Conservation (phyloP, 2,888 invertebrate species). For the Xestia ashworthii region DNA sequence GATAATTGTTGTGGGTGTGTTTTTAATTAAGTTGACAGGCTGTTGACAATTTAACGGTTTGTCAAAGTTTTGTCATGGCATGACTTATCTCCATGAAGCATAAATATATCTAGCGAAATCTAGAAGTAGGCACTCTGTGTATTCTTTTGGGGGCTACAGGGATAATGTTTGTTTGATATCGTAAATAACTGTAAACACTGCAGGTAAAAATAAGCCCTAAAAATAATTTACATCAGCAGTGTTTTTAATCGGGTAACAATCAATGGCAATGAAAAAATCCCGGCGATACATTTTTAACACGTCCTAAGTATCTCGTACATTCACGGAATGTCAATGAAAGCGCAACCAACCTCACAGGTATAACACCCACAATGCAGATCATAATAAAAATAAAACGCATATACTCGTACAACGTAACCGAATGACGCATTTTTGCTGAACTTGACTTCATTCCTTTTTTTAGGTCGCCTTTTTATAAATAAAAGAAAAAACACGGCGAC, state of each 20-base stretch:
- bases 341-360: neutral
- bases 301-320: constrained; percentile 30
- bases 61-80: neutral
- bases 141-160: neutral
- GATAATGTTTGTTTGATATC: neutral
- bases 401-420: constrained; percentile 53
- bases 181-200: neutral
- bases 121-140: neutral
- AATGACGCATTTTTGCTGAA: constrained; percentile 77
- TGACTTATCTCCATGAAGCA: neutral
- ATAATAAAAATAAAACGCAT: constrained; percentile 58
- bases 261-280: neutral
- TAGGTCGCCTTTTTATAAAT: constrained; percentile 71
- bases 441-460: constrained; percentile 82
- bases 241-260: constrained; percentile 1
- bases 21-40: constrained; percentile 6
- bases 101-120: neutral
- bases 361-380: constrained; percentile 43
- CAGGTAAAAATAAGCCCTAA: neutral
- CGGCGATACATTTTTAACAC: neutral
- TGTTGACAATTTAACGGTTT: constrained; percentile 24
- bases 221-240: neutral
- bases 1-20: constrained; percentile 38
- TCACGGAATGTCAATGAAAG: constrained; percentile 52
- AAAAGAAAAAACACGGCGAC: constrained; percentile 56